Evolutionary conservation across 2,888 invertebrate genomes (phyloP), one percentile per base, ranked within the genome.

Genomic region (Magallana nippona): DNA sequence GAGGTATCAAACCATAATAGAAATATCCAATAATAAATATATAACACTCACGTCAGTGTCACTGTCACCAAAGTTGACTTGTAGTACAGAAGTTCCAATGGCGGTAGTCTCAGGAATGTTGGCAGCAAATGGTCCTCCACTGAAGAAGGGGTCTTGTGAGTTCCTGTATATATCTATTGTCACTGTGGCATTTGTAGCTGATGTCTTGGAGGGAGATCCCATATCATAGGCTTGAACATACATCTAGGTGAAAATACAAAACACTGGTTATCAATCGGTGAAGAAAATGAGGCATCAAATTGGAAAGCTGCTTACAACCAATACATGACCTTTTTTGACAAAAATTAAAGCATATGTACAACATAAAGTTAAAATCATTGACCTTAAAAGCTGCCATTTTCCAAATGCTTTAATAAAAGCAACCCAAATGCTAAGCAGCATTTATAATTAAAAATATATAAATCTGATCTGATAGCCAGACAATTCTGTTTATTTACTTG

Each of bases 201-300:
- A 86, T 1, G 81, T 56, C 78, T 83, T 84, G 0, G 82, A 82
- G 1, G 89, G 89, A n/a, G 83, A 79, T 32, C 90, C 88, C 22
- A 86, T 71, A 63, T 90, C 89, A 78, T 86, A 87, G 5, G 88
- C 90, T 55, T 58, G 80, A 2, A 90, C 85, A 13, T 15, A 17
- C 22, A 89, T 80, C 89, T 89, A 60, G 15, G 83, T 82, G 27
- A 32, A 44, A 5, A 44, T 44, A 44, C 1, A 80, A 11, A 81
- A 60, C 58, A 11, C 15, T n/a, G 15, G 56, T 71, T 27, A 63
- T 44, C 17, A 55, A 78, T 56, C 3, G 27, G 1, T 55, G 17
- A 58, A 78, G 1, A 78, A 44, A 56, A 11, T 44, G 44, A 44
- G 44, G 44, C 8, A 44, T 44, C 8, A 44, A 44, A 44, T 8